Base-by-base conservation (phyloP, 2,113 vertebrate species). In the Hippocampus barbouri region DNA sequence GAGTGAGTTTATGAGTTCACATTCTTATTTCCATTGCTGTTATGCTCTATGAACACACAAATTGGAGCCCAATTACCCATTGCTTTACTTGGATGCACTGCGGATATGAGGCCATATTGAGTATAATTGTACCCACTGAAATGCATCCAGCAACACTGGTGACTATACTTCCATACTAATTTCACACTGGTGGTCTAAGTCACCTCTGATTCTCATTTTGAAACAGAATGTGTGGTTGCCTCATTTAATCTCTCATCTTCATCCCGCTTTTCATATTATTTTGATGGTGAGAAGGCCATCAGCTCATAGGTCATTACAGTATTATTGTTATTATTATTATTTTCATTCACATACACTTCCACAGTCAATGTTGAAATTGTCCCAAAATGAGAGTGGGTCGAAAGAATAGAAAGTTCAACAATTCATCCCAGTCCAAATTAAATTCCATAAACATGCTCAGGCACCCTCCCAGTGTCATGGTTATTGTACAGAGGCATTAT, bases 51-150 rank as follows among this genome's bases (percentile, higher is more conserved):
- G 87, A 89, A 83, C 88, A 86, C 87, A 86, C 82, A 88, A 89
- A 89, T 89, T 90, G 88, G 85, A 84, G 88, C 79, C 85, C 89
- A 90, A 91, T 90, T 91, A 91, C 85, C 70, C 74, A 30, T 47
- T 80, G 85, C 84, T 87, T 87, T 89, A 83, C 85, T 89, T 90
- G 85, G 86, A 85, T 86, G 85, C 86, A 72, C 83, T 71, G 82
- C 81, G 86, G 79, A 89, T 87, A 87, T 74, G 72, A 85, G 81
- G 81, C 83, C 81, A 85, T 88, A 86, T 85, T 83, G 81, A 82
- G 79, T 85, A 84, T 89, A 88, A 89, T 90, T 91, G 83, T 83
- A 81, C 40, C 53, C 84, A 84, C 76, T 84, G 83, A 87, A 87
- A 86, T 86, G 83, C 78, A 87, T 88, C 85, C 83, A 83, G 83